Conservation (phyloP, 1,140 invertebrate genomes). For the Eriocheir sinensis region DNA sequence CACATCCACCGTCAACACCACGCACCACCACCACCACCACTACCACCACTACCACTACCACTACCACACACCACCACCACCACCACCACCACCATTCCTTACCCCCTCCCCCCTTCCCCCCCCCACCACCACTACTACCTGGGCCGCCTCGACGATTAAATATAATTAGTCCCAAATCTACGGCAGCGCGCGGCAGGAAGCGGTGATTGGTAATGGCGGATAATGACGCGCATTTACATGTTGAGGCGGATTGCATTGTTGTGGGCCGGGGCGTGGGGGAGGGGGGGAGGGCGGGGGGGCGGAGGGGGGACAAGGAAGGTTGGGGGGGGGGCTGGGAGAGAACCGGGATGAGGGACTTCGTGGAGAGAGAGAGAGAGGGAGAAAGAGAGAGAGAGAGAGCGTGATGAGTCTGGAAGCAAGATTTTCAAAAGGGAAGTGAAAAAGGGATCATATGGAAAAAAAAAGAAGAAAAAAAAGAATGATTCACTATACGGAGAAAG, state of each 20-base stretch:
- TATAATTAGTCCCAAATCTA: slow-evolving; percentile 62
- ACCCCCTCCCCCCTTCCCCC: neutral
- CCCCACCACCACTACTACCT: slow-evolving; percentile 7
- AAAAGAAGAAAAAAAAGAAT: too few species aligned
- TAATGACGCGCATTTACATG: slow-evolving; percentile 66
- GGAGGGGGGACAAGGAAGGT: too few species aligned
- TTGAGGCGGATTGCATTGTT: slow-evolving; percentile 61
- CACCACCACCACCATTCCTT: too few species aligned
- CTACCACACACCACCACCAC: neutral
- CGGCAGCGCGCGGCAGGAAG: slow-evolving; percentile 69
- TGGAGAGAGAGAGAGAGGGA: too few species aligned
- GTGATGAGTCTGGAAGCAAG: too few species aligned
- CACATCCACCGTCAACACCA: too few species aligned
- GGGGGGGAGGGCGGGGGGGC: too few species aligned
- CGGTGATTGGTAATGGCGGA: slow-evolving; percentile 73
- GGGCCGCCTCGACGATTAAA: slow-evolving; percentile 62
- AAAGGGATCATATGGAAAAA: neutral
- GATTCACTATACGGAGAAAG: too few species aligned
- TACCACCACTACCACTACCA: neutral
- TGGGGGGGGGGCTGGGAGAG: too few species aligned
- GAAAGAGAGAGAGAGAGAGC: too few species aligned
- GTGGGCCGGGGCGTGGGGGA: neutral
- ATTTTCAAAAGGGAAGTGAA: neutral
- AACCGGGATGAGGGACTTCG: too few species aligned
- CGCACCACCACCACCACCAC: neutral